Base-by-base conservation (phyloP, 2,797 vertebrate species). In the Rhynchotus rufescens region DNA sequence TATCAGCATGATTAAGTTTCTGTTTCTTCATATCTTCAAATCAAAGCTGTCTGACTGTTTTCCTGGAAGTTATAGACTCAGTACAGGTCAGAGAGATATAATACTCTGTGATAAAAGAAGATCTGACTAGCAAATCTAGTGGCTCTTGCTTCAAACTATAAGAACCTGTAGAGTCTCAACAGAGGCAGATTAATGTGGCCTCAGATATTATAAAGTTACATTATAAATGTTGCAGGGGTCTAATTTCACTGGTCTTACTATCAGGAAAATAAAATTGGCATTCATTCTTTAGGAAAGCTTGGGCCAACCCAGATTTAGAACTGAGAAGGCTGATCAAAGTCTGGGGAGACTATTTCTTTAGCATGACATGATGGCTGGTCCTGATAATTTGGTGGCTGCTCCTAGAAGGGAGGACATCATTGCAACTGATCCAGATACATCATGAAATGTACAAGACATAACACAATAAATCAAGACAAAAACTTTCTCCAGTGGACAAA, bases 391-490 rank as follows among this genome's bases (percentile, higher is more conserved):
- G 89, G 93, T 94, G 91, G 89, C 68, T 95, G 84, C 86, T 94
- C 89, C 87, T 61, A 88, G 67, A 65, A 91, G 78, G 71, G 64
- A 91, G 78, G 57, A 95, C n/a, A 88, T 80, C 68, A 65, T 10
- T 45, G 91, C 88, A 94, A 80, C 54, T 77, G 71, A 94, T 94
- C 68, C 91, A 93, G 92, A 92, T 88, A 89, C 68, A 88, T 86
- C 80, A 92, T 86, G 93, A 92, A 95, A 92, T 51, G 91, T 88
- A 68, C 77, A 88, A 77, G 86, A 84, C 87, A 92, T 91, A 94
- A 82, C 77, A 89, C 60, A 95, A 86, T 45, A 95, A 86, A 94
- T 95, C 89, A 91, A 95, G 93, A 94, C 90, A 93, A 95, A 95
- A 93, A 83, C 87, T 92, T 95, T 89, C 83, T 88, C 38, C 69